Evolutionary conservation across 1,140 invertebrate species (phyloP).

Genomic region (Nilaparvata lugens): DNA sequence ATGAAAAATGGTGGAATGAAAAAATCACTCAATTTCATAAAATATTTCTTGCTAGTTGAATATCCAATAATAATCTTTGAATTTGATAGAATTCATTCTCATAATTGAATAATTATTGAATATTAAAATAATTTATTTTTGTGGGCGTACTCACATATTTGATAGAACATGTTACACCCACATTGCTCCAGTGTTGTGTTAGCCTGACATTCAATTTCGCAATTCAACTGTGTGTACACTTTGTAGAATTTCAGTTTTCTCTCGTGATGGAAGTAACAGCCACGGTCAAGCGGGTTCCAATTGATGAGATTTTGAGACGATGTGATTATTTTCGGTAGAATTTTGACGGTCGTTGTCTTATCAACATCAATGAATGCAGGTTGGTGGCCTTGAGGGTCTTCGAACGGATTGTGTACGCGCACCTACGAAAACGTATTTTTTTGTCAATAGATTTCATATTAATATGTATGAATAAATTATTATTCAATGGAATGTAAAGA

Average conservation of each 20-base stretch:
- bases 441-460: too few relatives aligned
- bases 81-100: too few relatives aligned
- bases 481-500: too few relatives aligned
- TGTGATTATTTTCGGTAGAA: not conserved
- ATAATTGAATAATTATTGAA: too few relatives aligned
- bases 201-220: constrained; percentile 30
- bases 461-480: too few relatives aligned
- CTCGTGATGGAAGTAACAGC: constrained; percentile 8
- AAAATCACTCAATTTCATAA: too few relatives aligned
- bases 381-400: not conserved
- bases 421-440: not conserved
- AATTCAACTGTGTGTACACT: constrained; percentile 32
- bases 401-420: not conserved
- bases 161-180: constrained; percentile 46
- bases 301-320: not conserved
- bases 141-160: constrained; percentile 52
- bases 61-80: too few relatives aligned
- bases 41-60: too few relatives aligned
- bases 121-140: too few relatives aligned
- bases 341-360: not conserved
- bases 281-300: not conserved
- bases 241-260: constrained; percentile 24
- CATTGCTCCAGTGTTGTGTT: constrained; percentile 30
- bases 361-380: not conserved
- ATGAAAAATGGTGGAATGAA: too few relatives aligned